These are phyloP conservation scores for Baronia brevicornis DNA, from an alignment of 2,888 invertebrate genomes.

Conservation along the genomic window DNA sequence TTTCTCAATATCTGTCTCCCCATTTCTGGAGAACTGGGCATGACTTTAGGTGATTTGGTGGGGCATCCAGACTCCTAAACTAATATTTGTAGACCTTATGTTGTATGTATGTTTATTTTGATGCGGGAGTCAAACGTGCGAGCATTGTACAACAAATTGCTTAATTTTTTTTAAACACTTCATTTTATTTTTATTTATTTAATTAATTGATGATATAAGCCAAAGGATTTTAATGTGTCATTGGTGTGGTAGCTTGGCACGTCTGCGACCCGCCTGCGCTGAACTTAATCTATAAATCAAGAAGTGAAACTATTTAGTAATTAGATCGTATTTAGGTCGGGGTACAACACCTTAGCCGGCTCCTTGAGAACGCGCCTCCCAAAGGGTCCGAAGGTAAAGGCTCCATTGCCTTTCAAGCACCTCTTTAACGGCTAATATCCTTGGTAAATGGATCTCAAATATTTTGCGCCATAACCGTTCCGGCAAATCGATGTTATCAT, in stretches of 20 bases:
- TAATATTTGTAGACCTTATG: too few relatives aligned
- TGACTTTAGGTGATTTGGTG: too few relatives aligned
- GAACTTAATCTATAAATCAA: constrained; percentile 76
- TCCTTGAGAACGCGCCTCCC: constrained; percentile 63
- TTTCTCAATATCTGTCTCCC: too few relatives aligned
- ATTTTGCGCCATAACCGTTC: constrained; percentile 62
- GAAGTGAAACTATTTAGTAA: constrained; percentile 76
- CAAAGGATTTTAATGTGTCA: constrained; percentile 60
- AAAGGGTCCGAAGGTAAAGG: constrained; percentile 66
- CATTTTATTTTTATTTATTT: constrained; percentile 1
- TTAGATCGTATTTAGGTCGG: constrained; percentile 74
- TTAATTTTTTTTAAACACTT: not conserved
- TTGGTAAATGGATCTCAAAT: constrained; percentile 70
- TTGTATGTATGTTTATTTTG: too few relatives aligned
- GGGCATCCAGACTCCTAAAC: too few relatives aligned
- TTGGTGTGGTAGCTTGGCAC: constrained; percentile 47
- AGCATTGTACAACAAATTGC: too few relatives aligned
- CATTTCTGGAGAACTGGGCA: too few relatives aligned
- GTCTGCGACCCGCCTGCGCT: constrained; percentile 49
- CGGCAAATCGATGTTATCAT: constrained; percentile 52
- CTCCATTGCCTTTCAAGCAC: constrained; percentile 67
- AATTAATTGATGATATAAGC: constrained; percentile 26
- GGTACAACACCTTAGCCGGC: constrained; percentile 65
- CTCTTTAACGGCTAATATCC: constrained; percentile 74
- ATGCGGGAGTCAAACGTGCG: too few relatives aligned